Base-by-base conservation (phyloP, 2,797 vertebrate genomes). In the Rhynchonycteris naso region DNA sequence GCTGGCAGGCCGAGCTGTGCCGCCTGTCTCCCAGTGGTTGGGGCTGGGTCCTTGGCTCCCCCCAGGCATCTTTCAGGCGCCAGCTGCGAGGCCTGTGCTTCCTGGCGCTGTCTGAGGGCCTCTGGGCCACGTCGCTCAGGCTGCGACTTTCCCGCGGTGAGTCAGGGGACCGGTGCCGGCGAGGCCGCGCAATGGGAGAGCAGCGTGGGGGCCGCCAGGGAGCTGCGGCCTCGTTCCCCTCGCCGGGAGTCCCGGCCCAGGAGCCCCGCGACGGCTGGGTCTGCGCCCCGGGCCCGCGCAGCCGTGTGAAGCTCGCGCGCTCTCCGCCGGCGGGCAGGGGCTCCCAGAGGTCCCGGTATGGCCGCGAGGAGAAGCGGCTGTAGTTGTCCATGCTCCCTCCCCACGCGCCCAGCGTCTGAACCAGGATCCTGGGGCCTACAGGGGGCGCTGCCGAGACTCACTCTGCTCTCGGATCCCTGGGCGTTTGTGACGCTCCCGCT, bases 91-190 rank as follows among this genome's bases (percentile, higher is more conserved):
- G 28, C 47, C 84, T 19, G 56, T 63, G 97, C 71, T 96, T 98
- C 90, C 85, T 50, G 56, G 78, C 2, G 13, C 88, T 11, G 43
- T 97, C 97, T 0, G 96, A 96, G 13, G 98, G 26, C 61, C 91
- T 98, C 30, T 95, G 84, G 72, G 96, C 86, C 93, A 98, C 91
- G 38, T 98, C 98, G 76, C 98, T 98, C 72, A 98, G 97, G 38
- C 97, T 98, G 76, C 97, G 82, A 95, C 98, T 98, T 86, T 97
- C 97, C 10, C 74, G 69, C 0, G 95, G 66, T 0, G 79, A 91
- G 65, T 97, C 98, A 5, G 97, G 1, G 98, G 94, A 10, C 98
- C 96, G 1, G 98, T 35, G 99, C 97, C 97, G 98, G 47, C 61
- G 75, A 98, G 69, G 3, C 97, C 97, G 12, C 97, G 88, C 28